Base-by-base conservation (phyloP, 1,140 invertebrate genomes). In the Heliconius nattereri region DNA sequence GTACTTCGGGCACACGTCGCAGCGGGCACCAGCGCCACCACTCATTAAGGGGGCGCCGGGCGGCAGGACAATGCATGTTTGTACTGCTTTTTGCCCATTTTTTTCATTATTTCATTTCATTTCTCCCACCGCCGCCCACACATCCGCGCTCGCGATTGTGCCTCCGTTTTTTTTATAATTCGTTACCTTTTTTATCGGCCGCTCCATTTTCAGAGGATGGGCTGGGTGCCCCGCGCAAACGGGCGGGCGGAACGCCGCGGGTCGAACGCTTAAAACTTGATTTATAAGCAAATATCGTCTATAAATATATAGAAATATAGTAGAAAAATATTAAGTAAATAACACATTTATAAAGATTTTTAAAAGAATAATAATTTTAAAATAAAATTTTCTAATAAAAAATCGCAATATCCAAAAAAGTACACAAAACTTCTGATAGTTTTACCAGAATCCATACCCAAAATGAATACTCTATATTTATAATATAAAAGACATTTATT, bases 81-180 rank as follows among this genome's bases (percentile, higher is more conserved):
- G 92, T 92, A 87, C 90, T 94, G 92, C 90, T 94, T 94, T 94
- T 94, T 93, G 91, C 88, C 90, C 91, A 93, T 94, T 94, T 94
- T 94, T 93, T 94, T 94, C 92, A 94, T 94, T 94, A 93, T 94
- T 94, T 94, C 92, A 94, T 94, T 94, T 92, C 92, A 94, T 94
- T 93, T 94, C 92, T 86, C 92, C 92, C 92, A 85, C 92, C 92
- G 81, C 90, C 91, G 81, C 90, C 91, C 92, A 91, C 90, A 90
- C 91, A 88, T 92, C 91, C 91, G 90, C 91, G 90, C 89, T 89
- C 89, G 90, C 91, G 92, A 93, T 93, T 94, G 92, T 94, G 89
- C 90, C 90, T 88, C 88, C 91, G 89, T 86, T 94, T 94, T 94
- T 35, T 94, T 94, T 94, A 94, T 94, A 94, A 94, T 94, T 93